Conservation (phyloP, 2,888 invertebrate genomes). For the Pediacus dermestoides region DNA sequence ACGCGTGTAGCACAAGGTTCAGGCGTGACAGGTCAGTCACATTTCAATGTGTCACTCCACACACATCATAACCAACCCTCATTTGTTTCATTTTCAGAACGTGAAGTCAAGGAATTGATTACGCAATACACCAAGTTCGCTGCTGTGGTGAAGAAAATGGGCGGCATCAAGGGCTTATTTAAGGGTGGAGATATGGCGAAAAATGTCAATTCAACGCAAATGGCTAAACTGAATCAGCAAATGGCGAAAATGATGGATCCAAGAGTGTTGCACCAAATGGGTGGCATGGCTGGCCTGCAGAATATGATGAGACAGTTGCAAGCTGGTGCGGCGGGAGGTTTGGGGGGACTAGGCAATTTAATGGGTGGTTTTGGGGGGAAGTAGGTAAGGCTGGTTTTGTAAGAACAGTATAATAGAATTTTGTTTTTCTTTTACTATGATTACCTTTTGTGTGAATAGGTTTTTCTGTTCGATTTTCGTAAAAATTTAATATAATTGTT, state of each 20-base stretch:
- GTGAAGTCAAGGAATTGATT: constrained; percentile 95
- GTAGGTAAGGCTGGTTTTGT: constrained; percentile 27
- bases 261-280: constrained; percentile 93
- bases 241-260: constrained; percentile 99
- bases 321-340: constrained; percentile 58
- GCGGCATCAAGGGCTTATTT: constrained; percentile 97
- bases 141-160: constrained; percentile 99
- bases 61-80: not conserved
- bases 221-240: constrained; percentile 98
- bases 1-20: constrained; percentile 88
- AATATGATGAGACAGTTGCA: constrained; percentile 96
- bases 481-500: too few relatives aligned
- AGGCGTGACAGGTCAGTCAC: constrained; percentile 51
- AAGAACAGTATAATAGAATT: constrained; percentile 9
- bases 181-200: constrained; percentile 98
- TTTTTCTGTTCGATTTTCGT: too few relatives aligned
- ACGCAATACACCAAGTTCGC: constrained; percentile 99
- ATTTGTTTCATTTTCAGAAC: constrained; percentile 52
- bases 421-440: too few relatives aligned
- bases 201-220: constrained; percentile 97
- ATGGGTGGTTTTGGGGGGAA: constrained; percentile 59
- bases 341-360: constrained; percentile 54
- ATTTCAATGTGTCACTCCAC: not conserved
- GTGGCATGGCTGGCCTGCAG: constrained; percentile 93
- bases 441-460: too few relatives aligned